Conservation (phyloP, 2,113 vertebrate species). For the Emberiza fucata region DNA sequence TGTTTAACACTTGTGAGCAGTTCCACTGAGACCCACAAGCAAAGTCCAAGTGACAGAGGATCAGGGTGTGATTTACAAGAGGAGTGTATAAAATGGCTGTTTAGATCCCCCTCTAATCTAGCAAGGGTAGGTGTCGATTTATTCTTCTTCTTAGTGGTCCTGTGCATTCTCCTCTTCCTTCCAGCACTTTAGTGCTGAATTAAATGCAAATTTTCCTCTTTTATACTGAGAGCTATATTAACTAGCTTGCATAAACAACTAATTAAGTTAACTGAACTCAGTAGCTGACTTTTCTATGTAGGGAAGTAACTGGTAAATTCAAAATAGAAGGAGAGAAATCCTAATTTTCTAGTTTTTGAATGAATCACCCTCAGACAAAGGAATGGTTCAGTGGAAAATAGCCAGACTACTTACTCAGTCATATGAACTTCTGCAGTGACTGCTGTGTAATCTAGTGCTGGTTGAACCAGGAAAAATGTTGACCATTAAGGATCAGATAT, state of each 20-base stretch:
- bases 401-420: conserved; percentile 25
- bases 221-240: background rate
- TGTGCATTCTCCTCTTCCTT: background rate
- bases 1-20: conserved; percentile 27
- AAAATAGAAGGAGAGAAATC: background rate
- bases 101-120: background rate
- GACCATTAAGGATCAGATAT: background rate
- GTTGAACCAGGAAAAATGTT: conserved; percentile 27
- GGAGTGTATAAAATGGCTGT: background rate
- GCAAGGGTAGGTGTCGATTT: background rate
- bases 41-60: background rate
- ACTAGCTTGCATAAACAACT: background rate
- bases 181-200: background rate
- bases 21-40: background rate
- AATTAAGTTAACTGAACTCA: background rate
- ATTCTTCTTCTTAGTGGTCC: background rate
- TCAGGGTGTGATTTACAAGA: background rate
- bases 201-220: background rate
- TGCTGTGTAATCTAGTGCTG: conserved; percentile 14
- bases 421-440: conserved; percentile 35
- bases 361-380: conserved; percentile 6
- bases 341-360: conserved; percentile 28
- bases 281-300: conserved; percentile 12
- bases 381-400: conserved; percentile 19
- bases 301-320: background rate